These are phyloP conservation scores for Brachymystax lenok DNA, from an alignment of 2,797 vertebrate species.

Conservation along the genomic window DNA sequence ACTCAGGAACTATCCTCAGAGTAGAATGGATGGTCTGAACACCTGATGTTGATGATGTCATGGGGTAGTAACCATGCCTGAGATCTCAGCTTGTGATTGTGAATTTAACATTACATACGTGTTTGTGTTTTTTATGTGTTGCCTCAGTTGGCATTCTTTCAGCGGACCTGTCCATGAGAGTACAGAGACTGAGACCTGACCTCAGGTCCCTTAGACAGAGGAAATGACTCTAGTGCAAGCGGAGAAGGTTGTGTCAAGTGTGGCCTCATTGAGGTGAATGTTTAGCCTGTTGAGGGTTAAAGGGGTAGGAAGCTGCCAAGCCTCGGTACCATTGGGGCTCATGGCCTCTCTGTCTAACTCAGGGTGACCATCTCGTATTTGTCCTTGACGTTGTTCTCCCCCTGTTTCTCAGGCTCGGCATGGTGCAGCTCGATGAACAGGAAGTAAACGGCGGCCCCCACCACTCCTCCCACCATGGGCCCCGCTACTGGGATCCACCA, in stretches of 20 bases:
- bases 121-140: not conserved
- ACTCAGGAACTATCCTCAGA: not conserved
- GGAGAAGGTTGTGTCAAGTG: conserved; percentile 15
- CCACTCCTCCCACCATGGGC: conserved; percentile 85
- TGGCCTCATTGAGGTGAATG: conserved; percentile 6
- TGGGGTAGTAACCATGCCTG: conserved; percentile 5
- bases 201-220: conserved; percentile 11
- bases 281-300: conserved; percentile 23
- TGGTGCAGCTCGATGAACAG: conserved; percentile 90
- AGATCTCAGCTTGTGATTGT: conserved; percentile 10
- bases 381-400: conserved; percentile 72
- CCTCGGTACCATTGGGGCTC: too few species aligned
- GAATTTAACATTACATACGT: not conserved
- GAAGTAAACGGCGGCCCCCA: conserved; percentile 86
- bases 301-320: conserved; percentile 1
- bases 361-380: conserved; percentile 87
- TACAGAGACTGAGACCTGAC: conserved; percentile 6
- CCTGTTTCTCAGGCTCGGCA: conserved; percentile 64
- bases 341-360: conserved; percentile 56
- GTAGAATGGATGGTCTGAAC: conserved; percentile 14
- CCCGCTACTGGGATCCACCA: conserved; percentile 96
- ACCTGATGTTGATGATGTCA: conserved; percentile 3
- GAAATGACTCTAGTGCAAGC: not conserved
- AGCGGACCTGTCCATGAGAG: not conserved
- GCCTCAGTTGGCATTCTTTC: not conserved